Evolutionary conservation across 2,113 vertebrate species (phyloP), one percentile per base, ranked within the genome.

Genomic region (Laterallus jamaicensis): DNA sequence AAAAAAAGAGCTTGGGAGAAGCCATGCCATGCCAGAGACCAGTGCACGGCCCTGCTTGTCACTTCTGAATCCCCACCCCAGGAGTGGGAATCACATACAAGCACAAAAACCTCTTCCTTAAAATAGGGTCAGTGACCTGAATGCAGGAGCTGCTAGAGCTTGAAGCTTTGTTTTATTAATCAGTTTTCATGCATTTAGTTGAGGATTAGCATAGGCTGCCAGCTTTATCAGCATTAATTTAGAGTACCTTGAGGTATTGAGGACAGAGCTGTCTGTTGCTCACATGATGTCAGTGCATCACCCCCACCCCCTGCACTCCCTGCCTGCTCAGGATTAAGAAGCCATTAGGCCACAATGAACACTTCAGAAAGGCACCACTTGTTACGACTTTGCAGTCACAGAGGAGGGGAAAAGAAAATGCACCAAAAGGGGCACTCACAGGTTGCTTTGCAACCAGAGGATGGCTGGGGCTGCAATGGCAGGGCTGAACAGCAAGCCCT

Each of bases 131-230:
- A 80, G 71, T 81, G 77, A 88, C 86, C 94, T 87, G 74, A 90
- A 85, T 92, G n/a, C 50, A 39, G 79, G 82, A 93, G 67, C 74
- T 21, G 6, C 44, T 77, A 39, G 47, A 85, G 66, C 95, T 88
- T 80, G 62, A 79, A 87, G 76, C 67, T 94, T 96, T 96, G 95
- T 94, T 97, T 97, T 90, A 95, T 92, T 96, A 96, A 96, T 91
- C 93, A 94, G 82, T 95, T 81, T 93, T 85, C 60, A 77, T 93
- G 77, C 82, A 70, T 78, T 97, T 91, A 78, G 71, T 56, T 81
- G 68, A 93, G 84, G 75, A 94, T 97, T 93, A 96, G 64, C 62
- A 92, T 58, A 92, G 92, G 59, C 77, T 91, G 52, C 83, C 85
- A 88, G 73, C 42, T 96, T 97, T 86, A 90, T 90, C 77, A 96